Evolutionary conservation across 2,888 invertebrate genomes (phyloP).

Genomic region (Vannuccia rotundouncinata): DNA sequence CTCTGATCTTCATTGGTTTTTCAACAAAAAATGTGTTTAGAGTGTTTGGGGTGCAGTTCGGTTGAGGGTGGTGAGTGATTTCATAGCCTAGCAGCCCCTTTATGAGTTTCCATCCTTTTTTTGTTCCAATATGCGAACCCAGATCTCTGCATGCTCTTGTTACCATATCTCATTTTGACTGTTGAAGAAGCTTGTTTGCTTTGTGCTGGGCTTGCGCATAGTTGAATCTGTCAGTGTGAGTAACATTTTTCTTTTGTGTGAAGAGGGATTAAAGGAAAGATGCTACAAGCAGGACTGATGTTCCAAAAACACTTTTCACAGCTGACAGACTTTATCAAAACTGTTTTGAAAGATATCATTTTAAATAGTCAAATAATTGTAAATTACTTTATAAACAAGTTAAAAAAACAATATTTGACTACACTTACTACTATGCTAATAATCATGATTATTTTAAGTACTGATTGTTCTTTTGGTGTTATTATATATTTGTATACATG

Average conservation of each 20-base stretch:
- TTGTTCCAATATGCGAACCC: too few relatives aligned
- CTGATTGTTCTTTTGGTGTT: not conserved
- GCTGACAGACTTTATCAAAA: not conserved
- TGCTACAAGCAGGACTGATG: not conserved
- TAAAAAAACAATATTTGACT: not conserved
- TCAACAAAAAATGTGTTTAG: too few relatives aligned
- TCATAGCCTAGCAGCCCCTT: too few relatives aligned
- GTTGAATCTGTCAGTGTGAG: too few relatives aligned
- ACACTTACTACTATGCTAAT: conserved; percentile 1
- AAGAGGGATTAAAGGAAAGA: not conserved
- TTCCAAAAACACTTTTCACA: not conserved
- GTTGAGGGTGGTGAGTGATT: too few relatives aligned
- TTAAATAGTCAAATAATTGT: conserved; percentile 7
- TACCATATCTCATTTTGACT: too few relatives aligned
- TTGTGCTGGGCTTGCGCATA: too few relatives aligned
- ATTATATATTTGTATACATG: not conserved
- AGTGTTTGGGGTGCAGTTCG: too few relatives aligned
- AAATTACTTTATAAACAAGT: not conserved
- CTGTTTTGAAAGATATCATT: conserved; percentile 23
- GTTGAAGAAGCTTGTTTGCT: too few relatives aligned
- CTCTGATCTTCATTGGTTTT: too few relatives aligned
- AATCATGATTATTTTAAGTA: conserved; percentile 6
- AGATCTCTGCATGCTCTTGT: too few relatives aligned
- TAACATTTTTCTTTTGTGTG: not conserved
- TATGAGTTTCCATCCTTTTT: too few relatives aligned